Evolutionary conservation across 2,797 vertebrate species (phyloP), one percentile per base, ranked within the genome.

Genomic region (Cynopterus sphinx): DNA sequence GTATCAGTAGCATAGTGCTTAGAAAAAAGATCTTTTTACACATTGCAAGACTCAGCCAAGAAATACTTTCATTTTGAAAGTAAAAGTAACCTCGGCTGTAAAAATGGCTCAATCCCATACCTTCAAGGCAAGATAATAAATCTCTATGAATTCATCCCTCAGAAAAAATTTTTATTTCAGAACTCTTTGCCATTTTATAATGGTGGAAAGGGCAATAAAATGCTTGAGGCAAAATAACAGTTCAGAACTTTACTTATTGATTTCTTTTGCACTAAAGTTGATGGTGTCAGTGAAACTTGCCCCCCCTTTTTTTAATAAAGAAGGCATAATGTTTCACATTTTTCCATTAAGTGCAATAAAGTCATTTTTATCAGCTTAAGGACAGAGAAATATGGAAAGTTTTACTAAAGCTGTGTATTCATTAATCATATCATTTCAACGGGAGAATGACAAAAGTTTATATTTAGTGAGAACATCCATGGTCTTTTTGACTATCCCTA

Each of bases 161-260:
- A 94, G 95, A 95, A 97, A 96, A 95, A 96, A 82, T 92, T 90
- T 96, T 91, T 90, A 96, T 97, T 97, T 96, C 95, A 95, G 84
- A 95, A 88, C 86, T 94, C 75, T 97, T 96, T 96, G 88, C 92
- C 78, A 97, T 89, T 97, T 97, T 97, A 91, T 94, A 96, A 97
- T 87, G 74, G 94, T 31, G 43, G 13, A 95, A 95, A 84, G 39
- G 95, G 57, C 83, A 92, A 88, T 94, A 92, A 96, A 95, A 84
- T 59, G 88, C 91, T 96, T 75, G 70, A 91, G 90, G 87, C 90
- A 90, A 96, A 94, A 96, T 12, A 96, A 75, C 78, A 83, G 79
- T 97, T 92, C 91, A 74, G 53, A 93, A 5, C 61, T 87, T 89
- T 33, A 83, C 36, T 93, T 79, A 83, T 87, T 95, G 81, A 95